These are phyloP conservation scores for Brenthis ino DNA, from an alignment of 2,888 invertebrate genomes.

Conservation along the genomic window DNA sequence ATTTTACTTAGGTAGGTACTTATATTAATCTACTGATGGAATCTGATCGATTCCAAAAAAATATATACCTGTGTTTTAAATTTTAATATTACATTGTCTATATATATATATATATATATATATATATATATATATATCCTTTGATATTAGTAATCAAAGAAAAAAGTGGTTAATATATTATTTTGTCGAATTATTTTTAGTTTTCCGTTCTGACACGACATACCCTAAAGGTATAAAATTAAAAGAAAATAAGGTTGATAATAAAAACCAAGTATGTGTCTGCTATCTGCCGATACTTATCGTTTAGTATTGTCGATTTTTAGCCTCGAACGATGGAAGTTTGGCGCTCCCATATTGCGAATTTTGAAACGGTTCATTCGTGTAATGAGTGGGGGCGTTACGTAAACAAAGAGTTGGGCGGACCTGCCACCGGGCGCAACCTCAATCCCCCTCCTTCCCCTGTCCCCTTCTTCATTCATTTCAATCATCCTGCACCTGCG, in stretches of 20 bases:
- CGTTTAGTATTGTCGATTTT: not conserved
- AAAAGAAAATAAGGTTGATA: not conserved
- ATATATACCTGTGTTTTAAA: no score
- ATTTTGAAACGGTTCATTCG: conserved; percentile 59
- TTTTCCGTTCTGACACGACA: no score
- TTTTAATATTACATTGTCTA: no score
- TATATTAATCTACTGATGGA: no score
- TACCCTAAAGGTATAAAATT: no score
- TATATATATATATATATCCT: no score
- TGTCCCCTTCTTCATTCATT: conserved; percentile 44
- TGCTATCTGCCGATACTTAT: not conserved
- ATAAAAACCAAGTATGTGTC: not conserved
- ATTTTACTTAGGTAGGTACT: no score
- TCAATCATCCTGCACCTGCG: conserved; percentile 57
- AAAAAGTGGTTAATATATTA: no score
- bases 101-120: no score
- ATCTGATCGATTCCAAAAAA: no score
- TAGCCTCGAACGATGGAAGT: conserved; percentile 1
- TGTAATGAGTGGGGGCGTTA: conserved; percentile 76
- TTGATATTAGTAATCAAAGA: no score
- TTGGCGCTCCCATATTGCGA: conserved; percentile 37
- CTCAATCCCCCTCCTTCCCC: conserved; percentile 49
- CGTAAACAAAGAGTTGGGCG: conserved; percentile 81
- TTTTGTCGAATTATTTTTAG: no score
- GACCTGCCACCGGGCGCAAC: conserved; percentile 70